These are phyloP conservation scores for Apodemus agrarius DNA, from an alignment of 2,797 vertebrate species.

Conservation along the genomic window DNA sequence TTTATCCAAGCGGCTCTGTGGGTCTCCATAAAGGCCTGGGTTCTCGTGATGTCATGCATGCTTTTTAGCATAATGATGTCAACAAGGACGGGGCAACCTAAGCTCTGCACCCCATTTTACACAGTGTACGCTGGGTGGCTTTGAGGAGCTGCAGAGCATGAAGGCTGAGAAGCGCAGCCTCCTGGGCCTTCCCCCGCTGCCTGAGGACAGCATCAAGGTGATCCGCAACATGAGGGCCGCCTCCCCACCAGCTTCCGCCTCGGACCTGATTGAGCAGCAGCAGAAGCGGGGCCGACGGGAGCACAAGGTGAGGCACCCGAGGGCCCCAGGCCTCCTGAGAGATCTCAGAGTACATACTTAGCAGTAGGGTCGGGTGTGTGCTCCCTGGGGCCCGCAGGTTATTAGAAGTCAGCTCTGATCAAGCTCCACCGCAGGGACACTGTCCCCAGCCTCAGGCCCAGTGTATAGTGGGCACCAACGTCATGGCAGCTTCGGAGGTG, in stretches of 20 bases:
- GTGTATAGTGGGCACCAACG: not conserved
- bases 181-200: constrained; percentile 94
- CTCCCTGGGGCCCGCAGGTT: not conserved
- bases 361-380: rapidly evolving
- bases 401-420: not conserved
- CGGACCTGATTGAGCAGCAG: constrained; percentile 98
- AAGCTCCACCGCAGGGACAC: not conserved
- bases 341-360: not conserved
- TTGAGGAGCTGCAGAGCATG: constrained; percentile 95
- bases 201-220: constrained; percentile 98
- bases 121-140: constrained; percentile 97
- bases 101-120: not conserved
- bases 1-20: not conserved
- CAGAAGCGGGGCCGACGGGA: constrained; percentile 97
- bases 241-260: constrained; percentile 96
- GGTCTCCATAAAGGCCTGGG: not conserved
- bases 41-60: not conserved
- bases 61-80: not conserved
- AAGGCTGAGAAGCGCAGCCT: constrained; percentile 93
- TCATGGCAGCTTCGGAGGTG: not conserved
- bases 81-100: not conserved
- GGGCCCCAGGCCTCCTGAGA: not conserved
- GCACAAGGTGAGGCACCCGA: constrained; percentile 91
- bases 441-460: not conserved
- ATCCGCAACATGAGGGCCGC: constrained; percentile 97